Percentiles rank a stretch among this genome's conserved stretches.
Evolutionary conservation across 37 sponge, comb jelly and placozoan species (phyloP).

Genomic region (Tethya wilhelma): DNA sequence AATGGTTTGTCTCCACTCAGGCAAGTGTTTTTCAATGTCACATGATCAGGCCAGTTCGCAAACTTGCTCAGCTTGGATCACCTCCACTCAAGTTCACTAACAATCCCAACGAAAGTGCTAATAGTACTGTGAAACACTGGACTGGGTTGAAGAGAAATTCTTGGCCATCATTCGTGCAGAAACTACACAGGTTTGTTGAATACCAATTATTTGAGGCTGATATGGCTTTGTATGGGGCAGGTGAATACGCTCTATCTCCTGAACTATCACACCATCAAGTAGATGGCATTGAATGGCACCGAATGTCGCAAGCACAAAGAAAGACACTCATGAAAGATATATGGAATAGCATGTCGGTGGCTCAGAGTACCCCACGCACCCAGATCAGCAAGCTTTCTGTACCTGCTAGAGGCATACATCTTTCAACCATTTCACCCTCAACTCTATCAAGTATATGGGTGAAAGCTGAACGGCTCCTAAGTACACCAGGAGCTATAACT

Average conservation of each 20-base stretch:
- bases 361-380: too few species aligned
- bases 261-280: neutral
- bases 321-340: too few species aligned
- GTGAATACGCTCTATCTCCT: neutral
- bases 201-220: neutral
- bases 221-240: neutral
- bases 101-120: constrained; percentile 37
- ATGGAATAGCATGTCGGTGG: too few species aligned
- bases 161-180: constrained; percentile 16
- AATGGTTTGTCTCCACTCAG: constrained; percentile 10
- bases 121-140: constrained; percentile 35
- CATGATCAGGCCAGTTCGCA: constrained; percentile 22
- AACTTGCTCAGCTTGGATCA: constrained; percentile 17
- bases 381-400: too few species aligned
- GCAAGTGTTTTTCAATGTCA: constrained; percentile 10
- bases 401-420: too few species aligned
- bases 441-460: too few species aligned
- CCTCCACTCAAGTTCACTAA: constrained; percentile 26
- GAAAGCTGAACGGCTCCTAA: too few species aligned
- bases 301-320: too few species aligned
- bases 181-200: neutral
- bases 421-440: too few species aligned
- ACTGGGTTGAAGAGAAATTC: constrained; percentile 3
- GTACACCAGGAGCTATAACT: too few species aligned
- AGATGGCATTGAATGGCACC: neutral